Evolutionary conservation across 2,888 invertebrate species (phyloP), one percentile per base, ranked within the genome.

Genomic region (Clanis bilineata): DNA sequence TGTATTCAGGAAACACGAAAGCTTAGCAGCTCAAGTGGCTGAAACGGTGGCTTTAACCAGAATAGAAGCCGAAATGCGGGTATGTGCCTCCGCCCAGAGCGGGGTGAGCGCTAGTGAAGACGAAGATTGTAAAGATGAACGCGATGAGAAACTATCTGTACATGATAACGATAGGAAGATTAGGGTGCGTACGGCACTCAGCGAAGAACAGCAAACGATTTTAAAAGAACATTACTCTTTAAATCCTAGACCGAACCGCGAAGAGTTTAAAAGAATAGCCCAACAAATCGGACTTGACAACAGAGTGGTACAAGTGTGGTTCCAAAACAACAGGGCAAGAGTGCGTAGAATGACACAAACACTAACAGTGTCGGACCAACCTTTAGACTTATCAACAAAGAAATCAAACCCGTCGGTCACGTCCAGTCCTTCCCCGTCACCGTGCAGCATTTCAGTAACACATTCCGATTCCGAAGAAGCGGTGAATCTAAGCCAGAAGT

Each of bases 181-280:
- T 12, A 94, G 99, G 70, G 98, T 98, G 1, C 94, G 99, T 62
- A 98, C 98, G 6, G 95, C 98, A 66, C 96, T 99, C 65, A 97
- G 97, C 45, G 99, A 99, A 76, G 98, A 98, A 79, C 99, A 99
- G 83, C 95, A 98, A 76, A 94, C 95, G 45, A 94, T 98, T 59
- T 93, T 99, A 58, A 97, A 97, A 80, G 95, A 96, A 64, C 97
- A 98, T 81, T 99, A 98, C 83, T 94, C 96, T 56, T 85, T 95
- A 21, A 99, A 99, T 88, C 96, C 98, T 7, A 94, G 98, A 63
- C 99, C 99, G 1, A 97, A 97, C 78, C 96, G 98, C 56, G 98
- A 98, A 71, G 99, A 99, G 80, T 95, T 99, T 72, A 95, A 96
- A 57, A 94, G 96, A 80, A 97, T 99, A 72, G 98, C 98, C 2